These are phyloP conservation scores for Oryzias woworae DNA, from an alignment of 2,113 vertebrate genomes.

Conservation along the genomic window DNA sequence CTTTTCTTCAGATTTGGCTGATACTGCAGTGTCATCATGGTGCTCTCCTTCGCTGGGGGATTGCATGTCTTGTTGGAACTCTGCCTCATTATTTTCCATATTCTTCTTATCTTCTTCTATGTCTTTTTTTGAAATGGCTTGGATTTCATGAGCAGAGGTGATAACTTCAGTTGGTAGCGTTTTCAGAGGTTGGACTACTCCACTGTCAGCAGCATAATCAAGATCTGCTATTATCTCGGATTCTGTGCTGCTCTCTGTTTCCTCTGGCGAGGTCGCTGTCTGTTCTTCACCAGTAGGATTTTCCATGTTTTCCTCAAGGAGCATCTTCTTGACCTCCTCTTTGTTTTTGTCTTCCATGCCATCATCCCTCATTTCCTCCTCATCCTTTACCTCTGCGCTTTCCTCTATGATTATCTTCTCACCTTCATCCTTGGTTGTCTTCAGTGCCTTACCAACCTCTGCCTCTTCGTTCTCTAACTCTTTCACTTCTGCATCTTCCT, in stretches of 20 bases:
- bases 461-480: constrained; percentile 35
- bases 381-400: constrained; percentile 7
- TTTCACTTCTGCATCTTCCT: constrained; percentile 45
- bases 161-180: constrained; percentile 21
- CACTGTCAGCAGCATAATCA: constrained; percentile 62
- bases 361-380: constrained; percentile 11
- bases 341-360: constrained; percentile 4
- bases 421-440: neutral
- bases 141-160: neutral
- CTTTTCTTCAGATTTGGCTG: constrained; percentile 6
- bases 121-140: constrained; percentile 7
- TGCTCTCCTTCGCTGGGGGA: constrained; percentile 23
- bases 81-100: constrained; percentile 20
- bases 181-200: constrained; percentile 35
- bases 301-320: constrained; percentile 7
- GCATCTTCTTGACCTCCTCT: constrained; percentile 8
- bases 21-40: constrained; percentile 11
- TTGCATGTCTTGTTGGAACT: constrained; percentile 28
- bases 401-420: constrained; percentile 15
- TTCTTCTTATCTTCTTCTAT: constrained; percentile 15
- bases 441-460: constrained; percentile 9
- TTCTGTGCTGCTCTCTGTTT: constrained; percentile 67
- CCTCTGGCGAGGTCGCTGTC: constrained; percentile 35
- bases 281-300: constrained; percentile 5
- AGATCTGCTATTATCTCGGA: constrained; percentile 62